Conservation (phyloP, 2,888 invertebrate genomes). For the Hyppa rectilinea region DNA sequence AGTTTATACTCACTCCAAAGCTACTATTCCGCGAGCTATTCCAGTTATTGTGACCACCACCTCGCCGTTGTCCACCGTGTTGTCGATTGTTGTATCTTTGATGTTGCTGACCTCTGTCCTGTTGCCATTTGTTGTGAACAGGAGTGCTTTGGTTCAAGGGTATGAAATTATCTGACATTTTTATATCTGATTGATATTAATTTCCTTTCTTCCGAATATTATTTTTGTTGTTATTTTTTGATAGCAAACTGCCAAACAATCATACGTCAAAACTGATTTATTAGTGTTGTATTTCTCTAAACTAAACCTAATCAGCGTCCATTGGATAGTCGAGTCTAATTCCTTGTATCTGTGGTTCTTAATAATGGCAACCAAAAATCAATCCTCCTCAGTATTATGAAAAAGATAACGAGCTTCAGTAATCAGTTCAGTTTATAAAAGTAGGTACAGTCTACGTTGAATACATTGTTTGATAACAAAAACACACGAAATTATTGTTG, state of each 20-base stretch:
- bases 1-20: conserved; percentile 75
- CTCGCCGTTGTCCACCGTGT: conserved; percentile 72
- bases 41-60: conserved; percentile 73
- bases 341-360: neutral
- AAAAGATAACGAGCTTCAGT: too few species aligned
- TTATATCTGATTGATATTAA: neutral
- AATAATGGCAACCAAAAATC: too few species aligned
- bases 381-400: too few species aligned
- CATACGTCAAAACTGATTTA: conserved; percentile 12
- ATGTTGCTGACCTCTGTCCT: conserved; percentile 73
- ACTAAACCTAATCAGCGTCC: too few species aligned
- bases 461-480: too few species aligned
- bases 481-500: too few species aligned
- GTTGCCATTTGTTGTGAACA: conserved; percentile 76
- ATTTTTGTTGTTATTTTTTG: neutral
- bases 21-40: conserved; percentile 79
- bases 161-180: conserved; percentile 86
- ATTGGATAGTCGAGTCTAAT: conserved; percentile 3
- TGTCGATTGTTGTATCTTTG: conserved; percentile 70
- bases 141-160: conserved; percentile 87
- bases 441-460: too few species aligned
- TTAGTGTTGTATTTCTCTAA: neutral
- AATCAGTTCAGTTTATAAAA: too few species aligned
- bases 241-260: neutral
- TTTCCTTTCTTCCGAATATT: neutral